These are phyloP conservation scores for Penaeus vannamei DNA, from an alignment of 1,140 invertebrate species.

Conservation along the genomic window DNA sequence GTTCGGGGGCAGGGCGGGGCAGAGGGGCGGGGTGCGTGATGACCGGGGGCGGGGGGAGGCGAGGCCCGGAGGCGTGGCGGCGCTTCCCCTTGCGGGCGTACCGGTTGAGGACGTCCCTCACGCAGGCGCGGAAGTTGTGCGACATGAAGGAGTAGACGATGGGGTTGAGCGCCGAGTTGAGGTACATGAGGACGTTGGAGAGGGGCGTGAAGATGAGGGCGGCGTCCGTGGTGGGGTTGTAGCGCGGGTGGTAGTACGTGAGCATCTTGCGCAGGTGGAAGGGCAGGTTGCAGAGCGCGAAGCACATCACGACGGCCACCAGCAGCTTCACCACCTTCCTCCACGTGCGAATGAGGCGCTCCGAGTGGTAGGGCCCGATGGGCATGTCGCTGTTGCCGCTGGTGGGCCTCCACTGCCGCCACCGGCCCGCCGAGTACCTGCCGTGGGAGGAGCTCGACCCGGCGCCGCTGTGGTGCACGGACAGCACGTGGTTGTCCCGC, in stretches of 20 bases:
- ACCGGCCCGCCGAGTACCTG: slow-evolving; percentile 74
- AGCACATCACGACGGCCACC: slow-evolving; percentile 85
- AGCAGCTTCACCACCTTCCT: slow-evolving; percentile 79
- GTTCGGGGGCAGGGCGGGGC: no score
- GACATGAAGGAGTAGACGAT: slow-evolving; percentile 67
- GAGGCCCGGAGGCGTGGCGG: slow-evolving; percentile 18
- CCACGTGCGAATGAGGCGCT: slow-evolving; percentile 60
- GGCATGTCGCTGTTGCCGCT: slow-evolving; percentile 47
- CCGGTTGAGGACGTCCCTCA: slow-evolving; percentile 60
- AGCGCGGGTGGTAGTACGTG: slow-evolving; percentile 68
- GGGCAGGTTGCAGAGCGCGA: slow-evolving; percentile 87
- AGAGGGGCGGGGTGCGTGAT: no score
- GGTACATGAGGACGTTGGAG: slow-evolving; percentile 61
- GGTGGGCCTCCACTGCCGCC: slow-evolving; percentile 70
- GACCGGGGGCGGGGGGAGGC: no score
- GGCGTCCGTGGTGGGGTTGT: slow-evolving; percentile 55
- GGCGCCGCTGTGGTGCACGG: background rate
- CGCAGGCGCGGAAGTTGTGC: slow-evolving; percentile 66
- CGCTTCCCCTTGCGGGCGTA: slow-evolving; percentile 50
- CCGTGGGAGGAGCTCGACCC: slow-evolving; percentile 37
- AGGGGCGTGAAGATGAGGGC: slow-evolving; percentile 57
- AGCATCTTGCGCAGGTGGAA: slow-evolving; percentile 84
- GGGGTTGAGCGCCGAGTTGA: slow-evolving; percentile 66
- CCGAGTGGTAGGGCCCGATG: slow-evolving; percentile 67
- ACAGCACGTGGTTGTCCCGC: background rate